Evolutionary conservation across 2,888 invertebrate species (phyloP).

Genomic region (Cheilosia pagana): DNA sequence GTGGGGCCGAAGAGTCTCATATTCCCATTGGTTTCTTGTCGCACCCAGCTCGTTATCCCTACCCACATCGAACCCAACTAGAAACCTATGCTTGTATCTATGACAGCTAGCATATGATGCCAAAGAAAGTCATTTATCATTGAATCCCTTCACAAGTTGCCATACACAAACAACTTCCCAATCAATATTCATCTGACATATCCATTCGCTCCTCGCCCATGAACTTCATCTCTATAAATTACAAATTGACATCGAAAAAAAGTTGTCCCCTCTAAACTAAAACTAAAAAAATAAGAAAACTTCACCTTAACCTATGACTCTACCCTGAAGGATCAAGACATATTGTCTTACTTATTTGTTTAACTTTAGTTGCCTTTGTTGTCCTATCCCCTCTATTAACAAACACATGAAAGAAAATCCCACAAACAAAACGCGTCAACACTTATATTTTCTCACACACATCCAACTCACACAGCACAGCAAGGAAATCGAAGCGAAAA

Average conservation of each 20-base stretch:
- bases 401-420: conserved; percentile 46
- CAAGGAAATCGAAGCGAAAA: conserved; percentile 13
- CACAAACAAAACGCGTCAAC: conserved; percentile 62
- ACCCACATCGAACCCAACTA: too few relatives aligned
- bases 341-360: conserved; percentile 52
- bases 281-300: conserved; percentile 36
- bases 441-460: conserved; percentile 28
- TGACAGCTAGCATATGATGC: too few relatives aligned
- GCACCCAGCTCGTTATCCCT: too few relatives aligned
- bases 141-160: too few relatives aligned
- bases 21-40: too few relatives aligned
- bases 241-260: conserved; percentile 16
- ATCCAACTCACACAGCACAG: background rate
- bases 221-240: conserved; percentile 28
- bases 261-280: conserved; percentile 1
- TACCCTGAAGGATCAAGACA: conserved; percentile 19
- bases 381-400: conserved; percentile 18
- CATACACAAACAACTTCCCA: background rate
- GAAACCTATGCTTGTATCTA: too few relatives aligned
- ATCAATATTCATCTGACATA: conserved; percentile 5
- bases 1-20: too few relatives aligned
- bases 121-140: too few relatives aligned
- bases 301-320: conserved; percentile 55
- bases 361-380: conserved; percentile 34
- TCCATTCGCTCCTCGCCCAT: conserved; percentile 21